Conservation (phyloP, 2,113 vertebrate species). For the Sapayoa aenigma region DNA sequence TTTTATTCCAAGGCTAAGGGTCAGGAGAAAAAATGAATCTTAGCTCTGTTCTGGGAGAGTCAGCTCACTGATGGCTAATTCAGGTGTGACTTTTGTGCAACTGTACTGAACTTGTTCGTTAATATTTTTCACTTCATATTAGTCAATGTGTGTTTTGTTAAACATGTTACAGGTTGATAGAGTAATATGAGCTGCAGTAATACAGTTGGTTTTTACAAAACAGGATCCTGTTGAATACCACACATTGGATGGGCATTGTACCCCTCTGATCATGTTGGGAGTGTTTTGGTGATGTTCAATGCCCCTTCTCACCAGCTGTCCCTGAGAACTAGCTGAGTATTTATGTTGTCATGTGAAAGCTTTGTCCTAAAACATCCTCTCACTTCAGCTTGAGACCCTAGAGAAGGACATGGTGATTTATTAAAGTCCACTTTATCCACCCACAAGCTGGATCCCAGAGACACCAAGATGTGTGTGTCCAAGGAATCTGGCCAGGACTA, state of each 20-base stretch:
- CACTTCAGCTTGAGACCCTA: not conserved
- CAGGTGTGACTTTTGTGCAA: not conserved
- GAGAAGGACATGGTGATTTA: not conserved
- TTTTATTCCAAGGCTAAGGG: not conserved
- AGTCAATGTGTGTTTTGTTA: not conserved
- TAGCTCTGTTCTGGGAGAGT: not conserved
- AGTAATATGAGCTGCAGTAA: not conserved
- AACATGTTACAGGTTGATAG: not conserved
- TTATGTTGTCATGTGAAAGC: not conserved
- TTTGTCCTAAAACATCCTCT: not conserved
- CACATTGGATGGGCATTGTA: fast-evolving
- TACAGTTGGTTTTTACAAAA: not conserved
- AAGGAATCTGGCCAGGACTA: not conserved
- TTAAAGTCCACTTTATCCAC: not conserved
- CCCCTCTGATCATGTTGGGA: fast-evolving
- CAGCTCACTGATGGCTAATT: not conserved
- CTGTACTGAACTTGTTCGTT: not conserved
- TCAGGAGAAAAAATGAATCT: not conserved
- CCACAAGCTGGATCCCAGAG: fast-evolving
- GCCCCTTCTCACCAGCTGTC: not conserved
- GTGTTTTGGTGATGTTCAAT: not conserved
- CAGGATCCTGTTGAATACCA: not conserved
- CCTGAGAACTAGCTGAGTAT: not conserved
- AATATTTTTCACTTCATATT: not conserved
- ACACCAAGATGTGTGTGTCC: not conserved